Conservation (phyloP, 2,888 invertebrate genomes). For the Erynnis tages region DNA sequence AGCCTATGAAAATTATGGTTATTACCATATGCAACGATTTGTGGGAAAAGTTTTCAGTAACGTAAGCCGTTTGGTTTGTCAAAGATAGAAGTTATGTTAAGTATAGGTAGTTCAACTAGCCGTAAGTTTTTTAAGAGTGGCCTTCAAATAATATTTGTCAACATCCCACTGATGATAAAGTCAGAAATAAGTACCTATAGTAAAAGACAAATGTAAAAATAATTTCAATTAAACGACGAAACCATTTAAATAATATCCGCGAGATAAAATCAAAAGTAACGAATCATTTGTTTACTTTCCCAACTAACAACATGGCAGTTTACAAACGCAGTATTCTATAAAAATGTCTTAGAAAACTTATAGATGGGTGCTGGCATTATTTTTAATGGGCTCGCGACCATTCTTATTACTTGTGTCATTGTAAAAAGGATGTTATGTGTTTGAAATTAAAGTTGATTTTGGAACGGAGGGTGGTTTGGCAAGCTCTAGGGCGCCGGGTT, state of each 20-base stretch:
- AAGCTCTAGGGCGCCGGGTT: constrained; percentile 63
- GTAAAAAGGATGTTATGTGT: constrained; percentile 36
- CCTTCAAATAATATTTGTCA: too few species aligned
- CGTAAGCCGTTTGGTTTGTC: too few species aligned
- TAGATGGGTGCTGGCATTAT: constrained; percentile 44
- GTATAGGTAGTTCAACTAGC: too few species aligned
- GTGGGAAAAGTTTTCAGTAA: constrained; percentile 1
- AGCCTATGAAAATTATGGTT: constrained; percentile 11
- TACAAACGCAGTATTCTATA: constrained; percentile 40
- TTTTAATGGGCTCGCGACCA: constrained; percentile 57
- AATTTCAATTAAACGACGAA: too few species aligned
- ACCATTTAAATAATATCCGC: constrained; percentile 2
- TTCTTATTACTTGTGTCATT: constrained; percentile 39
- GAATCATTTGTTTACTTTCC: constrained; percentile 29
- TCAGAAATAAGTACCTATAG: too few species aligned
- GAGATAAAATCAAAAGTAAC: constrained; percentile 7
- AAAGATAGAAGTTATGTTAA: too few species aligned
- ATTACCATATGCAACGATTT: background rate
- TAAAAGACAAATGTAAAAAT: too few species aligned
- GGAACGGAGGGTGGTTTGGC: constrained; percentile 52
- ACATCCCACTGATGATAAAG: too few species aligned
- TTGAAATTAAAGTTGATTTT: constrained; percentile 42
- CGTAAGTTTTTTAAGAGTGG: too few species aligned
- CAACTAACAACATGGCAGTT: constrained; percentile 30
- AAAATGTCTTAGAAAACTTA: constrained; percentile 49